A percentile compares a stretch with the other conserved stretches of the same genome.
phyloP scores from a whole-genome alignment of 2,888 invertebrate genomes.

The Listrodromus nycthemerus region DNA sequence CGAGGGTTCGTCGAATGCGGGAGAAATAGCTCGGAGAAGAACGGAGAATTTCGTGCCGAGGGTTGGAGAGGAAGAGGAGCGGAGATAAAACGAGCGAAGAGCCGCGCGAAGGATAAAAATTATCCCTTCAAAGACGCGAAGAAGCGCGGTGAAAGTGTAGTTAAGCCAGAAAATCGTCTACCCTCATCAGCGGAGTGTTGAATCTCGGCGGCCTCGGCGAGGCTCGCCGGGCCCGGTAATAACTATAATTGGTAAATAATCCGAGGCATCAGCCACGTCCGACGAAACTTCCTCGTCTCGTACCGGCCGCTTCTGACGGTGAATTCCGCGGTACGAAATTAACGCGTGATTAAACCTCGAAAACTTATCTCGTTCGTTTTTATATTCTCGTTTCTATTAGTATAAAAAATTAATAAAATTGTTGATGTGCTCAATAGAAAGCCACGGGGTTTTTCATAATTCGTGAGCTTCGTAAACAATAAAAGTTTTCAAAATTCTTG shows the following conservation, averaged over 20 bases:
- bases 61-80: conserved; percentile 12
- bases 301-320: not conserved
- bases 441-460: too few species aligned
- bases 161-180: conserved; percentile 73
- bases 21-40: conserved; percentile 47
- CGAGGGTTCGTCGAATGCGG: conserved; percentile 67
- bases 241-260: conserved; percentile 78
- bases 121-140: conserved; percentile 79
- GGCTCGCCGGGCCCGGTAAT: conserved; percentile 61
- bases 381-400: conserved; percentile 27
- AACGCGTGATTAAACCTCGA: not conserved
- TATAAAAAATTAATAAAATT: not conserved
- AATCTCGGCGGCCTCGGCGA: conserved; percentile 46
- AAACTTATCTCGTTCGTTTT: conserved; percentile 49
- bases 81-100: conserved; percentile 54
- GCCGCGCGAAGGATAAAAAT: conserved; percentile 79
- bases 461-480: too few species aligned
- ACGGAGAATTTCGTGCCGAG: conserved; percentile 22
- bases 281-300: conserved; percentile 11
- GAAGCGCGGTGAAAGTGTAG: conserved; percentile 80
- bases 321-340: conserved; percentile 31
- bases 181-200: not conserved
- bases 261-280: conserved; percentile 54
- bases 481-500: too few species aligned
- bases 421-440: too few species aligned